A percentile compares a stretch with the other conserved stretches of the same genome.
Evolutionary conservation across 2,113 vertebrate species (phyloP).

Genomic region (Ranitomeya variabilis): DNA sequence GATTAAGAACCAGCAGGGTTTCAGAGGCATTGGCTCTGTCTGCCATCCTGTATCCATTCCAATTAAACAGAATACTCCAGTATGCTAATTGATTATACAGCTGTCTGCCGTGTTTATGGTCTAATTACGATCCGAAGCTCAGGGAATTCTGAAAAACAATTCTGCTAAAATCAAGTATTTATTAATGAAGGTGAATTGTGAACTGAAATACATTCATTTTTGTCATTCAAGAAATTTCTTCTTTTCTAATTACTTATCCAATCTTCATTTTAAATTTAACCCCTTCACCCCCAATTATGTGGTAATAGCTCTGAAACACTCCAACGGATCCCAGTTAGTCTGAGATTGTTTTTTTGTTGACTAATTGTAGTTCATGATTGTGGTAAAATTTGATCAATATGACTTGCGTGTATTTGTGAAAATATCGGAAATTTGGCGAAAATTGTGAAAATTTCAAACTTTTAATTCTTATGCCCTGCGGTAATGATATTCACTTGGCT

Average conservation of each 20-base stretch:
- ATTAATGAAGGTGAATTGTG: constrained; percentile 9
- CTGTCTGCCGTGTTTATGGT: constrained; percentile 17
- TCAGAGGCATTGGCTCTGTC: not conserved
- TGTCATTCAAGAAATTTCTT: not conserved
- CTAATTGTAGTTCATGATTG: too few species aligned
- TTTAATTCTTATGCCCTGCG: too few species aligned
- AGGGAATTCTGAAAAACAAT: constrained; percentile 41
- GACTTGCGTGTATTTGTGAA: too few species aligned
- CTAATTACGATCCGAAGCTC: constrained; percentile 12
- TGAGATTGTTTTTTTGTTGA: too few species aligned
- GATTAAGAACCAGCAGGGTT: constrained; percentile 7
- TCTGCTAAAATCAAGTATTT: constrained; percentile 23
- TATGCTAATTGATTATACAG: constrained; percentile 39
- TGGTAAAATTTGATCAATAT: too few species aligned
- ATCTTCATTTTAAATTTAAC: too few species aligned
- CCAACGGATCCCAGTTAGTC: too few species aligned
- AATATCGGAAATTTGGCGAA: too few species aligned
- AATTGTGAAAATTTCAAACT: too few species aligned
- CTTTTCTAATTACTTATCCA: not conserved
- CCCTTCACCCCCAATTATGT: too few species aligned
- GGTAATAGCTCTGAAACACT: too few species aligned
- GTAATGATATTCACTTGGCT: too few species aligned
- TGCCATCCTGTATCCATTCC: not conserved
- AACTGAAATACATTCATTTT: not conserved
- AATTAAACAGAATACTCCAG: constrained; percentile 33